Percentiles rank a stretch among this genome's conserved stretches.
Evolutionary conservation across 37 sponge, comb jelly and placozoan species (phyloP).

Genomic region (Ephydatia muelleri): DNA sequence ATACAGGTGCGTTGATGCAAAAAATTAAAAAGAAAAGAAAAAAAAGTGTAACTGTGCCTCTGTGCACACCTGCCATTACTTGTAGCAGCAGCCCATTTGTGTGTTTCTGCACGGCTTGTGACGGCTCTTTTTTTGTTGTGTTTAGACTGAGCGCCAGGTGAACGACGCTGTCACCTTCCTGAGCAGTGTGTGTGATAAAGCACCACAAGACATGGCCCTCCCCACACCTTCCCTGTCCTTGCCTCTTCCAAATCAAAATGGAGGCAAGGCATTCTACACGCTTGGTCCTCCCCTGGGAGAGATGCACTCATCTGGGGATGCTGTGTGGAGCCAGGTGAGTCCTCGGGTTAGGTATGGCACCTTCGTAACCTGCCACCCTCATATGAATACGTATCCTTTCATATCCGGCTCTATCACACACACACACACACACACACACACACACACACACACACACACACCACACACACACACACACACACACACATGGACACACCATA

Average conservation of each 20-base stretch:
- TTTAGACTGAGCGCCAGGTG: conserved; percentile 17
- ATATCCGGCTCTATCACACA: too few relatives aligned
- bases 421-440: background rate
- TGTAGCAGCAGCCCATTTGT: background rate
- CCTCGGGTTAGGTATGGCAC: background rate
- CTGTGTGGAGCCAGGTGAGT: background rate
- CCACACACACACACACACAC: too few relatives aligned
- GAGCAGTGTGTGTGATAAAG: conserved; percentile 3
- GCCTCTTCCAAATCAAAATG: background rate
- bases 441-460: conserved; percentile 1
- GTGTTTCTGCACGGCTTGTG: background rate
- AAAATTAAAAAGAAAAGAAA: background rate
- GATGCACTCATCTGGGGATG: background rate
- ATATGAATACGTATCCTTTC: too few relatives aligned
- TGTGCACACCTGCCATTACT: background rate
- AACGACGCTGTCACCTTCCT: conserved; percentile 13
- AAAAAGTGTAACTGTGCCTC: too few relatives aligned
- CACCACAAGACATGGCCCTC: background rate
- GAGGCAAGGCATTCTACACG: background rate
- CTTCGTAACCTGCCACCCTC: conserved; percentile 4
- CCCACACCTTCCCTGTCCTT: background rate
- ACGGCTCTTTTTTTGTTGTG: background rate
- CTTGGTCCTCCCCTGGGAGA: background rate
- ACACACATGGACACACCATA: background rate
- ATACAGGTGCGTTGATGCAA: conserved; percentile 8